Evolutionary conservation across 2,888 invertebrate species (phyloP).

Genomic region (Eumacrocentrus americanus): DNA sequence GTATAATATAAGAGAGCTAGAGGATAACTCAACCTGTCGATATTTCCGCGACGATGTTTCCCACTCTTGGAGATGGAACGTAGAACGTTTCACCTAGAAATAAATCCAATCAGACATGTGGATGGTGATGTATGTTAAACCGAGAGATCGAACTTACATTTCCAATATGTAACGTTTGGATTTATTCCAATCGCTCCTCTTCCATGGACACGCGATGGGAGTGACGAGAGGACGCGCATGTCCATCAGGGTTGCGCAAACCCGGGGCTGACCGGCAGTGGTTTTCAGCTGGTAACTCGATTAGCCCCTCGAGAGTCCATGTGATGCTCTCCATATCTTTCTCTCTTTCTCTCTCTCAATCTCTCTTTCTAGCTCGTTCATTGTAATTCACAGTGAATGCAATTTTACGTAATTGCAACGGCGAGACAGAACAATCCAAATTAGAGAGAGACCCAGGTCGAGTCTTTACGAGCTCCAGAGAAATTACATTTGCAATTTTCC

Average conservation of each 20-base stretch:
- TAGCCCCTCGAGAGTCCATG: conserved; percentile 41
- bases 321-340: conserved; percentile 17
- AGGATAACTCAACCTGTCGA: not conserved
- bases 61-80: not conserved
- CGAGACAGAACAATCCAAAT: conserved; percentile 35
- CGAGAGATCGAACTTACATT: not conserved
- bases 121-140: not conserved
- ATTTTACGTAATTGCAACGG: conserved; percentile 54
- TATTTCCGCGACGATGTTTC: not conserved
- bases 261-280: conserved; percentile 54
- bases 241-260: conserved; percentile 24
- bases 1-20: not conserved
- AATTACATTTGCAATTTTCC: conserved; percentile 44
- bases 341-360: conserved; percentile 30
- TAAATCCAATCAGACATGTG: not conserved
- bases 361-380: conserved; percentile 38
- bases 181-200: not conserved
- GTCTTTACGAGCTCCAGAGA: conserved; percentile 43
- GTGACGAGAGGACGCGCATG: conserved; percentile 6
- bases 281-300: conserved; percentile 58
- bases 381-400: conserved; percentile 52
- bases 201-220: not conserved
- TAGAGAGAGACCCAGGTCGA: conserved; percentile 14
- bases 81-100: not conserved
- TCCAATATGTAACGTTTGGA: not conserved